phyloP scores from a whole-genome alignment of 2,888 invertebrate species.

The Trimorus sp. region DNA sequence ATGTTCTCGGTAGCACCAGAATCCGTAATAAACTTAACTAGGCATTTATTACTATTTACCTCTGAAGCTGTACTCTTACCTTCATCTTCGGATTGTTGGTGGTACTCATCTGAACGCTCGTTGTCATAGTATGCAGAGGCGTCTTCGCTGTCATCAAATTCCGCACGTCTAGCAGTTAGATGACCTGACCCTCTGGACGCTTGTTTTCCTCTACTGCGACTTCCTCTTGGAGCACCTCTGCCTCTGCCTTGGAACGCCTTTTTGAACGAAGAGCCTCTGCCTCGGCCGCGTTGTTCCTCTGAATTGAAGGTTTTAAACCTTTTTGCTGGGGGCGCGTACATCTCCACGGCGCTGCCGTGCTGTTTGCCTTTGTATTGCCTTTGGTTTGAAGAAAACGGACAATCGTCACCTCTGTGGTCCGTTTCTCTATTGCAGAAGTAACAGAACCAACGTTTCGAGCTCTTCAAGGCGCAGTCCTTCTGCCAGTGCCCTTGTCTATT shows the following conservation, averaged over 20 bases:
- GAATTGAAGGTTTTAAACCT: slow-evolving; percentile 11
- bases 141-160: no score
- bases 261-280: slow-evolving; percentile 17
- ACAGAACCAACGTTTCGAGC: slow-evolving; percentile 35
- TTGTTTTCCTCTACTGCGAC: no score
- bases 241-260: slow-evolving; percentile 8
- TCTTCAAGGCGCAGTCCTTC: slow-evolving; percentile 28
- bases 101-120: background rate
- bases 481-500: slow-evolving; percentile 50
- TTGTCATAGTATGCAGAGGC: background rate
- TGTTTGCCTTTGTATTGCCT: background rate
- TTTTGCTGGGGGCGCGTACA: slow-evolving; percentile 10
- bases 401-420: background rate
- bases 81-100: background rate
- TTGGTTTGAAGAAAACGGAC: no score
- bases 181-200: no score
- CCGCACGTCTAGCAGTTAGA: no score
- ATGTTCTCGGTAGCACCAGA: slow-evolving; percentile 65
- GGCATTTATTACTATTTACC: slow-evolving; percentile 13
- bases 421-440: slow-evolving; percentile 28
- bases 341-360: background rate
- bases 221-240: slow-evolving; percentile 10
- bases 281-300: slow-evolving; percentile 13
- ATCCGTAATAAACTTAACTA: slow-evolving; percentile 61
- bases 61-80: background rate